Base-by-base conservation (phyloP, 1,140 invertebrate species). In the Paraescarpia echinospica region DNA sequence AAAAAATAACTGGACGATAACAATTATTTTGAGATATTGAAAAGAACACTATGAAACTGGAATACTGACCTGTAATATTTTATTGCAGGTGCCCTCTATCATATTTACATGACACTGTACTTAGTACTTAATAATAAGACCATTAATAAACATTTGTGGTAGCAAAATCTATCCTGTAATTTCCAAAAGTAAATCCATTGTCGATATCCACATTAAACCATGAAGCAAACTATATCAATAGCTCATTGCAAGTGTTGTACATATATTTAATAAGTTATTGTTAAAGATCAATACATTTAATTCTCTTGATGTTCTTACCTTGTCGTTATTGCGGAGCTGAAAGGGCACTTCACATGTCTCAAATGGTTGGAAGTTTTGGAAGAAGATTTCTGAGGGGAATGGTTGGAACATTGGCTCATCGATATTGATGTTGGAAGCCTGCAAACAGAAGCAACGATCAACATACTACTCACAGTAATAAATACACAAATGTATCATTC, bases 361-460 rank as follows among this genome's bases (percentile, higher is more conserved):
- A 94, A 95, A 96, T 14, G 96, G 96, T 41, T 95, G 94, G 94
- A 95, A 96, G 92, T 96, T 95, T 93, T 96, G 96, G 93, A 96
- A 96, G 92, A 94, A 95, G n/a, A 96, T 95, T 91, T 96, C 96
- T 91, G 96, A 96, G 51, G 96, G 96, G 93, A 95, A 96, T 93
- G 96, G 96, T 91, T 96, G 96, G 93, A 96, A 96, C 94, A 96
- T 94, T 41, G 96, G 96, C 92, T 96, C 96, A 94, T 96, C 95
- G 31, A 92, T 92, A 35, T 92, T 92, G 89, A 92, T 48, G 31
- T 9, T 92, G 27, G 91, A 77, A 18, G 41, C 92, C 48, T 93
- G 34, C 6, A 93, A 59, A 31, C 31, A 89, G 35, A 92, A 77
- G 22, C 27, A 33, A 48, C 12, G 31, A 34, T 33, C 33, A 88